Evolutionary conservation across 2,888 invertebrate genomes (phyloP).

Genomic region (Panzeria rudis): DNA sequence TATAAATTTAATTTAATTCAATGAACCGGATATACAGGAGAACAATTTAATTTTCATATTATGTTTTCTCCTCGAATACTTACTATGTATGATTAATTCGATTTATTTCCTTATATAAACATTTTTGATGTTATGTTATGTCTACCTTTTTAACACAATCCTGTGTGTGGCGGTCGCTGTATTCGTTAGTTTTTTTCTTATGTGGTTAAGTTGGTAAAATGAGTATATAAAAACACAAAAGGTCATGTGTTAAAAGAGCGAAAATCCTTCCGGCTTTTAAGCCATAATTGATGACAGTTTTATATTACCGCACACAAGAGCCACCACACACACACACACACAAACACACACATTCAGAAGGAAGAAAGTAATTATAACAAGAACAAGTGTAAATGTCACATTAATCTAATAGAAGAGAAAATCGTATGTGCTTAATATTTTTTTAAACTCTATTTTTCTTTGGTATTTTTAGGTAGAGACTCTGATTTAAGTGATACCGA

Average conservation of each 20-base stretch:
- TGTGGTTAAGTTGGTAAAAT: slow-evolving; percentile 22
- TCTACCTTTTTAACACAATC: slow-evolving; percentile 12
- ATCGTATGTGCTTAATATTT: background rate
- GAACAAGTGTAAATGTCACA: slow-evolving; percentile 54
- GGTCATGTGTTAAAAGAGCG: slow-evolving; percentile 48
- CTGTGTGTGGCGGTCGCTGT: slow-evolving; percentile 32
- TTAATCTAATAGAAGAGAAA: slow-evolving; percentile 26
- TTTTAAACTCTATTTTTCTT: background rate
- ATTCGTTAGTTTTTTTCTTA: slow-evolving; percentile 1
- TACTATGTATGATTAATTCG: slow-evolving; percentile 46
- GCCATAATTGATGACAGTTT: slow-evolving; percentile 62
- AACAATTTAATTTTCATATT: background rate
- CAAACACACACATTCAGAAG: background rate
- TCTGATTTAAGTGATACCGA: slow-evolving; percentile 88
- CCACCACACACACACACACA: background rate
- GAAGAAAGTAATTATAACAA: slow-evolving; percentile 14
- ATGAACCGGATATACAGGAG: slow-evolving; percentile 43
- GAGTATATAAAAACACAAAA: slow-evolving; percentile 19
- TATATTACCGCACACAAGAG: slow-evolving; percentile 64
- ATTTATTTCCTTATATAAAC: slow-evolving; percentile 32
- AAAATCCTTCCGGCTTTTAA: slow-evolving; percentile 66
- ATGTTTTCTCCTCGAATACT: slow-evolving; percentile 5
- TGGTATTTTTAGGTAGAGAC: slow-evolving; percentile 78
- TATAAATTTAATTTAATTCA: slow-evolving; percentile 21
- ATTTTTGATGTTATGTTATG: slow-evolving; percentile 42